Percentiles rank a stretch among this genome's conserved stretches.
These are phyloP conservation scores for Serrognathus titanus DNA, from an alignment of 2,888 invertebrate genomes.

Conservation along the genomic window DNA sequence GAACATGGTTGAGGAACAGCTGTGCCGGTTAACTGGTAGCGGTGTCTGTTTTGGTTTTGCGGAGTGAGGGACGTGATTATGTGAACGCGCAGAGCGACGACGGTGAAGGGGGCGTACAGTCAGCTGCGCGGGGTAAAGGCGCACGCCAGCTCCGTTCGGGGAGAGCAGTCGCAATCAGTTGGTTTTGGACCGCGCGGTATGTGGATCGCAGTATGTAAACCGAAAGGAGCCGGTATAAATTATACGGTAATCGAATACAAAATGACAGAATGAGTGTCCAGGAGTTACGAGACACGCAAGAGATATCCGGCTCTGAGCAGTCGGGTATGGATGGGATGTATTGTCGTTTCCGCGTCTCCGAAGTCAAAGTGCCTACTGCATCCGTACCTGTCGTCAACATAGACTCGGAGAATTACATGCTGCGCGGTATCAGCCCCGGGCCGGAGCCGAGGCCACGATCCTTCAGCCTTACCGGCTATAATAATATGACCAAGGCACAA, in stretches of 20 bases:
- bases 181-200: conserved; percentile 14
- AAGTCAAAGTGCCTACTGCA: conserved; percentile 23
- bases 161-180: conserved; percentile 26
- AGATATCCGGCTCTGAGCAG: conserved; percentile 25
- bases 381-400: conserved; percentile 46
- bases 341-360: conserved; percentile 27
- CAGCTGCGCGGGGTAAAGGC: conserved; percentile 12
- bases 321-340: conserved; percentile 30
- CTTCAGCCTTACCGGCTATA: conserved; percentile 26
- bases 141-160: conserved; percentile 16
- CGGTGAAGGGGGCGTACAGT: neutral
- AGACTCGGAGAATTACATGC: conserved; percentile 55
- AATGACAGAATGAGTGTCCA: conserved; percentile 43
- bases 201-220: conserved; percentile 8
- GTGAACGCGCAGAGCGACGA: conserved; percentile 16
- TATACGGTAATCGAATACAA: conserved; percentile 38
- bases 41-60: conserved; percentile 4
- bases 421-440: conserved; percentile 46
- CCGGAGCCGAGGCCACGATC: conserved; percentile 32
- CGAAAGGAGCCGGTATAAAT: conserved; percentile 11
- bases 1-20: neutral
- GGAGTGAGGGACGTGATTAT: neutral
- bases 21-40: neutral
- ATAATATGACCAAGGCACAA: conserved; percentile 24
- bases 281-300: conserved; percentile 33